phyloP scores from a whole-genome alignment of 1,140 invertebrate genomes.

The Asobara japonica region DNA sequence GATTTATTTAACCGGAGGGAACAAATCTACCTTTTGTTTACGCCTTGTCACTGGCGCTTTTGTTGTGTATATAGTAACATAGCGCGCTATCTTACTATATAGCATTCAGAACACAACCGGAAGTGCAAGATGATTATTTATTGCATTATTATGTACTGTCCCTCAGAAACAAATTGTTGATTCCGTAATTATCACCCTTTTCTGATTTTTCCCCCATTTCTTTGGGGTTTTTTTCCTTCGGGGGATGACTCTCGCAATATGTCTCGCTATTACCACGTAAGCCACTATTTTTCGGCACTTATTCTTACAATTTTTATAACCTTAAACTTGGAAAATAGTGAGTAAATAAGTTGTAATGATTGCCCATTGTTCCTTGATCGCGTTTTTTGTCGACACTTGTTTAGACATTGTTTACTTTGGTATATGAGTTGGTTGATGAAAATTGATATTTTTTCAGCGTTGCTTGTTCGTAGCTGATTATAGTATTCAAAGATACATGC shows the following conservation, averaged over 20 bases:
- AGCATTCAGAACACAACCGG: constrained; percentile 22
- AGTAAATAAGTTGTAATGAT: background rate
- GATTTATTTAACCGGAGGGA: background rate
- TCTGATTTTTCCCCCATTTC: background rate
- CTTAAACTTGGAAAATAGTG: background rate
- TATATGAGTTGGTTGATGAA: too few relatives aligned
- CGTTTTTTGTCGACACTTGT: too few relatives aligned
- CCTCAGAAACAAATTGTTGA: background rate
- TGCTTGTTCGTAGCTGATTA: too few relatives aligned
- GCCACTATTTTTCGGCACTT: background rate
- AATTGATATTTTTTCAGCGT: too few relatives aligned
- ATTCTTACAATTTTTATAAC: background rate
- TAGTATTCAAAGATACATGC: too few relatives aligned
- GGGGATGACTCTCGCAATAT: constrained; percentile 3
- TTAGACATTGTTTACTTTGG: too few relatives aligned
- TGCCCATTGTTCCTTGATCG: background rate
- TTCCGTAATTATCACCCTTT: background rate
- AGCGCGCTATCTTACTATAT: constrained; percentile 58
- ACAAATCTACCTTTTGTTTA: constrained; percentile 61
- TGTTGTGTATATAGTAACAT: constrained; percentile 52
- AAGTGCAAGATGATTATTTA: background rate
- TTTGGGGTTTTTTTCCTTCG: background rate
- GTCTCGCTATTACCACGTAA: background rate
- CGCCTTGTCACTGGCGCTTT: constrained; percentile 62
- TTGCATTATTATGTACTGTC: background rate